Conservation (phyloP, 1,140 invertebrate genomes). For the Habropoda laboriosa region DNA sequence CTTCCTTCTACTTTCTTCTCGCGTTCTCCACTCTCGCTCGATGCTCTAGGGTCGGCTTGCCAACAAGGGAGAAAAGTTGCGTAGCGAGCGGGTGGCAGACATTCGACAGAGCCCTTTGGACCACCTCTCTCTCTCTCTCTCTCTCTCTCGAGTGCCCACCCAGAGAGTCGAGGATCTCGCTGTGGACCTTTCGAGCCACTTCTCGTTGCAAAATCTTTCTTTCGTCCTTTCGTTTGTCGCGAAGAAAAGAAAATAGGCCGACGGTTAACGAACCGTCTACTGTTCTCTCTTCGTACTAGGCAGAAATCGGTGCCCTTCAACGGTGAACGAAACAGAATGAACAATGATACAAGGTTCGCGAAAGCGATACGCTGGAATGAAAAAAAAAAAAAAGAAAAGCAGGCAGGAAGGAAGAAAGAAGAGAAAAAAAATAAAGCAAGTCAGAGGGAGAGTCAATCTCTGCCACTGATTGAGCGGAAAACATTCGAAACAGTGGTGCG, state of each 20-base stretch:
- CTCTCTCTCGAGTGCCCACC: constrained; percentile 21
- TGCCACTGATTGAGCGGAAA: too few species aligned
- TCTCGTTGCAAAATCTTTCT: background rate
- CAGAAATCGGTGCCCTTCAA: background rate
- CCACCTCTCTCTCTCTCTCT: constrained; percentile 8
- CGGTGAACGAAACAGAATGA: background rate
- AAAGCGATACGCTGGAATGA: background rate
- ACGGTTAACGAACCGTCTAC: background rate
- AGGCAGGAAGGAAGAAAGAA: background rate
- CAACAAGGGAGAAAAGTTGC: constrained; percentile 51
- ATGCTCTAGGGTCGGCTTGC: constrained; percentile 24
- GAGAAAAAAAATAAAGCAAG: background rate
- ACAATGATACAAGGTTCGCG: background rate
- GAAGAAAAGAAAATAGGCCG: background rate
- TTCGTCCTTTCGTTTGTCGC: background rate
- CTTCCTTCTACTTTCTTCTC: constrained; percentile 53
- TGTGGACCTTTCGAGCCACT: background rate
- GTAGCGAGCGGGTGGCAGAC: constrained; percentile 30
- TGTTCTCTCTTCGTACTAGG: background rate
- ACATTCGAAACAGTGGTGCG: too few species aligned
- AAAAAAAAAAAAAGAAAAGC: too few species aligned
- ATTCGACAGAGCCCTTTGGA: constrained; percentile 41
- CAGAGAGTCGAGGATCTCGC: constrained; percentile 12
- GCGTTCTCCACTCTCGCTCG: constrained; percentile 38
- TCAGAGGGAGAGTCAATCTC: too few species aligned